phyloP scores from a whole-genome alignment of 2,113 vertebrate species.

The Vireo altiloquus region DNA sequence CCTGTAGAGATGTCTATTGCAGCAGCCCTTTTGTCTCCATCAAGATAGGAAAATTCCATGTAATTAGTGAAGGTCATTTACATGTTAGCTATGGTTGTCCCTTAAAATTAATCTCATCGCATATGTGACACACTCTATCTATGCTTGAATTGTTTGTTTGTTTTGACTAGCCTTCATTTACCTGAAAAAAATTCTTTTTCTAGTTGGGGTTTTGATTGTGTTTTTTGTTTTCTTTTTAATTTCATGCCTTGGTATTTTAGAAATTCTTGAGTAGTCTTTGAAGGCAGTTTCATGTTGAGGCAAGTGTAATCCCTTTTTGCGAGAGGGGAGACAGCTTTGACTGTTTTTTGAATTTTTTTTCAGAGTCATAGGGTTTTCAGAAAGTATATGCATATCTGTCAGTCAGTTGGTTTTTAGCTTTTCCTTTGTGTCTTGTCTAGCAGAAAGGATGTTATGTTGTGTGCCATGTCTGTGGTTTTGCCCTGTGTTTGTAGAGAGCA shows the following conservation, averaged over 20 bases:
- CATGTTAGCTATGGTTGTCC: background rate
- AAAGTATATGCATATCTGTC: background rate
- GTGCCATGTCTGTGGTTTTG: constrained; percentile 17
- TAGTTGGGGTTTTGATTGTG: background rate
- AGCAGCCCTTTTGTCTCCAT: background rate
- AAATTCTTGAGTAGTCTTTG: constrained; percentile 45
- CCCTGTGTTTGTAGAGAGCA: background rate
- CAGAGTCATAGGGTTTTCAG: background rate
- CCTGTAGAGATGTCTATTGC: background rate
- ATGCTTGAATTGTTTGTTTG: background rate
- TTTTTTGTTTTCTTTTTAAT: background rate
- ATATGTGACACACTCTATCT: background rate
- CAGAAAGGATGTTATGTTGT: constrained; percentile 40
- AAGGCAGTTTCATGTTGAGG: constrained; percentile 41
- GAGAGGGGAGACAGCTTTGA: constrained; percentile 1
- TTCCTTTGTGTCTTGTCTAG: background rate
- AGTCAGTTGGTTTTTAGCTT: background rate
- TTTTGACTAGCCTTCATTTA: constrained; percentile 3
- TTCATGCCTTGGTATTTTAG: background rate
- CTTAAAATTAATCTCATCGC: constrained; percentile 8
- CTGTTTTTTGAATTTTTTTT: background rate
- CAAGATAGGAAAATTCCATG: background rate
- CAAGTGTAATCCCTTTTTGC: constrained; percentile 42
- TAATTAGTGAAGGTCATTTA: background rate
- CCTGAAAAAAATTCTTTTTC: background rate